phyloP scores from a whole-genome alignment of 2,888 invertebrate species.

The Minunthozetes semirufus region DNA sequence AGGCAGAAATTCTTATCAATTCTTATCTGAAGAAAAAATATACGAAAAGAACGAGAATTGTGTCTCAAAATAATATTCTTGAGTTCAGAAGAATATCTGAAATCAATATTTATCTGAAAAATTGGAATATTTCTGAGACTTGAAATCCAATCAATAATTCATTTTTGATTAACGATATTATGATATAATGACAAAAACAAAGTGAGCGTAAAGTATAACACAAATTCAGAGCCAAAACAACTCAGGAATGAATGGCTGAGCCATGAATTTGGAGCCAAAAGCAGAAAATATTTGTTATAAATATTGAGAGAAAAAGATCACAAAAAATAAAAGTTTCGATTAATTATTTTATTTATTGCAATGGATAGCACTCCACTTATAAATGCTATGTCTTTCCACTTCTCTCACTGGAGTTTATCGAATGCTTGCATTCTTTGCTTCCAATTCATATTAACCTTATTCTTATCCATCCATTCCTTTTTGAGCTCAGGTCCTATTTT shows the following conservation, averaged over 20 bases:
- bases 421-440: too few species aligned
- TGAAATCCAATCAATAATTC: constrained; percentile 16
- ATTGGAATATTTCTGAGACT: background rate
- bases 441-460: background rate
- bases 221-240: background rate
- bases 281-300: background rate
- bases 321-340: background rate
- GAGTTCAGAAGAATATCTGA: background rate
- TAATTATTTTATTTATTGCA: background rate
- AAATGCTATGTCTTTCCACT: too few species aligned
- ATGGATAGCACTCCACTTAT: too few species aligned
- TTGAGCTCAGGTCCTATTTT: background rate
- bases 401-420: too few species aligned
- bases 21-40: too few species aligned
- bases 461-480: background rate
- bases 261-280: background rate
- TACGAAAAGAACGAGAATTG: too few species aligned
- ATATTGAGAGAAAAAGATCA: background rate
- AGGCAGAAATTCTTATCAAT: too few species aligned
- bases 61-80: too few species aligned
- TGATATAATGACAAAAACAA: constrained; percentile 24
- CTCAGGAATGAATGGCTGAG: background rate
- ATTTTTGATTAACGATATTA: constrained; percentile 16
- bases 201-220: constrained; percentile 16
- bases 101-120: background rate